Evolutionary conservation across 2,797 vertebrate genomes (phyloP).

Genomic region (Anas bahamensis): DNA sequence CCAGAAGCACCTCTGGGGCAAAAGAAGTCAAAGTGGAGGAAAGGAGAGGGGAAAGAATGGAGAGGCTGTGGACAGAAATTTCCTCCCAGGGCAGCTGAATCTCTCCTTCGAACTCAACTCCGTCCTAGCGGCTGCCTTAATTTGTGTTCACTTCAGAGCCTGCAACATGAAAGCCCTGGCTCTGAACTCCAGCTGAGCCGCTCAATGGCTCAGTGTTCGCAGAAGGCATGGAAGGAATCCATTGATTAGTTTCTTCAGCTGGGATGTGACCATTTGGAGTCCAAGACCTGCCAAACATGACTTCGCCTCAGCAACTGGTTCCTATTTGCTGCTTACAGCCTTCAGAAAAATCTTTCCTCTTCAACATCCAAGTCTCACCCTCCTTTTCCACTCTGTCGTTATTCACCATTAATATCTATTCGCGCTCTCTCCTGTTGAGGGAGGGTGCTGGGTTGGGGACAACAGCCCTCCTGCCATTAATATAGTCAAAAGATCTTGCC

Average conservation of each 20-base stretch:
- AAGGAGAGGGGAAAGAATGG: neutral
- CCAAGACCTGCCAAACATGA: constrained; percentile 60
- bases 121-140: constrained; percentile 10
- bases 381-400: constrained; percentile 46
- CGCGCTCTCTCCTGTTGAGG: neutral
- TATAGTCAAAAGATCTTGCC: neutral
- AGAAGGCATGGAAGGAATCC: constrained; percentile 65
- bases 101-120: neutral
- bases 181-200: constrained; percentile 59
- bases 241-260: constrained; percentile 69
- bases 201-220: constrained; percentile 67
- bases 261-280: constrained; percentile 46
- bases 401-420: neutral
- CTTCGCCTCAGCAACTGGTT: constrained; percentile 49
- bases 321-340: constrained; percentile 55
- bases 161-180: constrained; percentile 57
- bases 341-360: constrained; percentile 56
- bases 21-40: neutral
- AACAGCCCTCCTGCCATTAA: neutral
- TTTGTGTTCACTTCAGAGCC: constrained; percentile 67
- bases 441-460: neutral
- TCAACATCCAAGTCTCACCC: constrained; percentile 32
- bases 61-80: neutral
- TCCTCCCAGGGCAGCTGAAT: constrained; percentile 13
- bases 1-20: neutral